Percentiles rank a stretch among this genome's conserved stretches.
phyloP scores from a whole-genome alignment of 2,888 invertebrate species.

The Phrixothrix hirtus region DNA sequence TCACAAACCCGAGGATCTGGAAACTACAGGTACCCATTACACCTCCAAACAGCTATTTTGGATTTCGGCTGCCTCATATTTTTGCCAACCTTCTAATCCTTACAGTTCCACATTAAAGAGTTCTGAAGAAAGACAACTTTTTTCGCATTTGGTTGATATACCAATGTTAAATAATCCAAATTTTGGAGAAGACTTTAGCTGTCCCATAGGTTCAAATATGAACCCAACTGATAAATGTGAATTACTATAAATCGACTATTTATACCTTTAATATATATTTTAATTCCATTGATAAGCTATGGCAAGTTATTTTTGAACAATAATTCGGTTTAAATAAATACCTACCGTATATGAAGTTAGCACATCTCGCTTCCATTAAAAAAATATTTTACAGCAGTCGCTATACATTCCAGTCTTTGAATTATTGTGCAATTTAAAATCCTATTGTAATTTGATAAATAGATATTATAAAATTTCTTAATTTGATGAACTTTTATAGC shows the following conservation, averaged over 20 bases:
- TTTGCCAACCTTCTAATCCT: conserved; percentile 20
- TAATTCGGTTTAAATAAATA: too few relatives aligned
- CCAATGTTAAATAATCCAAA: conserved; percentile 7
- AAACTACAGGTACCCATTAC: conserved; percentile 71
- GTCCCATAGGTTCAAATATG: conserved; percentile 8
- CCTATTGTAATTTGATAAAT: too few relatives aligned
- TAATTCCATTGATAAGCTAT: too few relatives aligned
- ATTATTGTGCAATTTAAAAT: too few relatives aligned
- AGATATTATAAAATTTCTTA: too few relatives aligned
- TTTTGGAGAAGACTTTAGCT: conserved; percentile 10
- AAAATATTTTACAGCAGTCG: too few relatives aligned
- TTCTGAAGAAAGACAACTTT: conserved; percentile 9
- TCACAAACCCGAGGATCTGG: conserved; percentile 60
- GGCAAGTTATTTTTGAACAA: too few relatives aligned
- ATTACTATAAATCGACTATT: not conserved
- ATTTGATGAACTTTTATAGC: too few relatives aligned
- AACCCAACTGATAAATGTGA: conserved; percentile 36
- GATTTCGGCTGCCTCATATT: conserved; percentile 37
- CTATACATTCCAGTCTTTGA: too few relatives aligned
- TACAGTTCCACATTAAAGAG: not conserved
- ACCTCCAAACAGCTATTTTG: conserved; percentile 63
- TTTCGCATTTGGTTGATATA: conserved; percentile 3
- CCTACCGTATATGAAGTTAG: too few relatives aligned
- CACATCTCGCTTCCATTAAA: too few relatives aligned
- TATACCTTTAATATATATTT: too few relatives aligned